phyloP scores from a whole-genome alignment of 2,797 vertebrate genomes.

The Onychomys torridus region DNA sequence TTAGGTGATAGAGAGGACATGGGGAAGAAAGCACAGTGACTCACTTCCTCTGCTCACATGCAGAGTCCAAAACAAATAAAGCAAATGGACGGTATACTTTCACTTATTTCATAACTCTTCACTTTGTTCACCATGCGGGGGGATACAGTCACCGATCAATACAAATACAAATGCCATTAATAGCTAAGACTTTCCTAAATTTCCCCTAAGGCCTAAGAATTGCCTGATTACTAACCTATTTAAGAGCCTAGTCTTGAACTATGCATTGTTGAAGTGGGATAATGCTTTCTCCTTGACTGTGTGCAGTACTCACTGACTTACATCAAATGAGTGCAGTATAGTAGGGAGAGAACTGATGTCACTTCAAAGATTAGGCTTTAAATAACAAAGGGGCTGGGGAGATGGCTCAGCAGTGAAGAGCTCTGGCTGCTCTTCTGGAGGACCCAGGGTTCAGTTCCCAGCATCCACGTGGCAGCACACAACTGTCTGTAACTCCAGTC shows the following conservation, averaged over 20 bases:
- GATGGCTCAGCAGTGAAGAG: background rate
- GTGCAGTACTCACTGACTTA: background rate
- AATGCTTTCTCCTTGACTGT: background rate
- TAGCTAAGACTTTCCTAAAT: slow-evolving; percentile 15
- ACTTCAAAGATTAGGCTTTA: background rate
- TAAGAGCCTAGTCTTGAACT: slow-evolving; percentile 19
- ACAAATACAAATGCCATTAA: slow-evolving; percentile 33
- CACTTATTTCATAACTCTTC: slow-evolving; percentile 25
- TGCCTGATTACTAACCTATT: background rate
- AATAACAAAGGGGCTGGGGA: background rate
- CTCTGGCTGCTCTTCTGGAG: background rate
- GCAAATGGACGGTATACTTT: background rate
- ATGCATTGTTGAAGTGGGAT: background rate
- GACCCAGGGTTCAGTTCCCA: background rate
- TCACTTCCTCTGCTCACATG: background rate
- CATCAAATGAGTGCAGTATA: background rate
- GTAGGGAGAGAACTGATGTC: background rate
- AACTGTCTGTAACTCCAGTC: no score
- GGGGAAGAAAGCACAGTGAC: background rate
- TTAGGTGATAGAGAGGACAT: background rate
- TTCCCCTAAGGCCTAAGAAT: background rate
- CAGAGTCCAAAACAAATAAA: slow-evolving; percentile 25
- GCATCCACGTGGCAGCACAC: background rate
- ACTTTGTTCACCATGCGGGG: background rate
- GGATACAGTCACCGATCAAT: background rate